Evolutionary conservation across 1,140 invertebrate species (phyloP), one percentile per base, ranked within the genome.

Genomic region (Drosophila seguyi): DNA sequence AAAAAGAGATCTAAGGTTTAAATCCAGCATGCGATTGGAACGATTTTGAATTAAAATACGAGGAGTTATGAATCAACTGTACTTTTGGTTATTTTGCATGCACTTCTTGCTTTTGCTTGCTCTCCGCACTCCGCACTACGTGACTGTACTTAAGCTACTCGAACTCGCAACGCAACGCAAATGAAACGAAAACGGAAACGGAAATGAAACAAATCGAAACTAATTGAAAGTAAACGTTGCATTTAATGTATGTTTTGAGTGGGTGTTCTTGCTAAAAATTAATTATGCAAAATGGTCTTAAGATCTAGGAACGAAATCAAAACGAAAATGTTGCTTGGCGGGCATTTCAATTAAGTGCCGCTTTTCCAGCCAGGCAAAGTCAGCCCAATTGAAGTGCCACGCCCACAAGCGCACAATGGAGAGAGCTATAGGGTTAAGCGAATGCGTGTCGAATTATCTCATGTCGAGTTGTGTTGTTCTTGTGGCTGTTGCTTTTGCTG

Each of bases 301-400:
- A 73, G n/a, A 55, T 45, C 74, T 81, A 81, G 41, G 74, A 58
- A 67, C 72, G 61, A 76, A 77, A 62, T 69, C 44, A 79, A 79
- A 58, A 72, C 44, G 57, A 61, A 63, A 65, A 52, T 78, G 63
- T 74, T 29, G 57, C 42, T 73, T 42, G 61, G 42, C 48, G 79
- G 67, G 50, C 78, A 86, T 75, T 79, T 90, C 84, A 88, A 87
- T 87, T 87, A 87, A 66, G 50, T 74, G 84, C 84, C 75, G 84
- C 84, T 84, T 87, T 90, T 77, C 53, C 84, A 84, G 68, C 48
- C 67, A 68, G 76, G 68, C 67, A 87, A 87, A 87, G 75, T 75
- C 62, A 69, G 84, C 63, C 80, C 82, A 88, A 87, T 87, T 80
- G 73, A 87, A 84, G 58, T 80, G 61, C 45, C 77, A 71, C 66